phyloP scores from a whole-genome alignment of 1,140 invertebrate species.

The Eriocheir sinensis region DNA sequence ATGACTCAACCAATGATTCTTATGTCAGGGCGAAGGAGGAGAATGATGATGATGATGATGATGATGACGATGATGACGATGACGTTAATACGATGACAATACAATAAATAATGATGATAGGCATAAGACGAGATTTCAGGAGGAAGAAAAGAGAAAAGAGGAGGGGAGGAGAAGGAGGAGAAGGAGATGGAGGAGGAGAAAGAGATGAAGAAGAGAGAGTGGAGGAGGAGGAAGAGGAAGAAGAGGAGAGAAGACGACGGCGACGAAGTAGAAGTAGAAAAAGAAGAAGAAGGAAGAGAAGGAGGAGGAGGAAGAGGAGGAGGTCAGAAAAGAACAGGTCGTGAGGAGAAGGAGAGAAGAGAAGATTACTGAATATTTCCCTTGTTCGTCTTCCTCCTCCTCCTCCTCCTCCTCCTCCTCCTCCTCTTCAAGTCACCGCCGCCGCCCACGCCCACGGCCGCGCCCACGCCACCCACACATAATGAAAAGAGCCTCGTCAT shows the following conservation, averaged over 20 bases:
- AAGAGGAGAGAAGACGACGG: background rate
- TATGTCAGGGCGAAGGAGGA: no score
- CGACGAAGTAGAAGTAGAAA: background rate
- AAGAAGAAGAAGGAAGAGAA: background rate
- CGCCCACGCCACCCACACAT: background rate
- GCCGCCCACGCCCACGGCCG: background rate
- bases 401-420: background rate
- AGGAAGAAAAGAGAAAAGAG: background rate
- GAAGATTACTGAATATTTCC: background rate
- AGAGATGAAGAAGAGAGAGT: background rate
- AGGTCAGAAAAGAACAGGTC: background rate
- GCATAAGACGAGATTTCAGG: background rate
- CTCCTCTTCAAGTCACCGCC: background rate
- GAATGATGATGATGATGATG: no score
- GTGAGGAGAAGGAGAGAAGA: background rate
- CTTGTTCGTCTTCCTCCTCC: background rate
- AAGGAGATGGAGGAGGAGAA: background rate
- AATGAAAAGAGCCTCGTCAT: background rate
- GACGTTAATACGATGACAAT: no score
- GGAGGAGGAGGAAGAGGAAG: background rate
- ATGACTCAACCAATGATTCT: no score
- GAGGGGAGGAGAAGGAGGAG: background rate
- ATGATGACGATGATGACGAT: no score
- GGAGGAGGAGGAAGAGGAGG: conserved; percentile 6
- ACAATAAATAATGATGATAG: background rate